Evolutionary conservation across 2,797 vertebrate genomes (phyloP), one percentile per base, ranked within the genome.

Genomic region (Spinus pinus): DNA sequence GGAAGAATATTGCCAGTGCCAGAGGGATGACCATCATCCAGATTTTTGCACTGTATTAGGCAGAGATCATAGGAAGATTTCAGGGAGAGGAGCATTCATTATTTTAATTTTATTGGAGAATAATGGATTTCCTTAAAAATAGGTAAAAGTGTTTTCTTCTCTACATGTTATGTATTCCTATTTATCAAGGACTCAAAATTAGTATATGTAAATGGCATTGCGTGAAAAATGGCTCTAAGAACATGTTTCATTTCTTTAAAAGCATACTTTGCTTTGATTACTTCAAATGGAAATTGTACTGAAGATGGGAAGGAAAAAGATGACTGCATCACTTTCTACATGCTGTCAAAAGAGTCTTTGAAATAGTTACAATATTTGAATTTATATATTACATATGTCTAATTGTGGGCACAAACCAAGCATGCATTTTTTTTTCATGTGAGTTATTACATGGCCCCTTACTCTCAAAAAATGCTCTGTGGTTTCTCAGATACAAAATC

Each of bases 361-460:
- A 74, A 67, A 86, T 65, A 72, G 10, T 20, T 73, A 25, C 5
- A 41, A 3, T 54, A 54, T 62, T 39, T 56, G 15, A 56, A 64
- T 67, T 67, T 41, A 41, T 1, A 1, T 70, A 46, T 9, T 66
- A 22, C 24, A 10, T 20, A 33, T 6, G 4, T 54, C 14, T 56
- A 73, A 47, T 31, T 51, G 7, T 33, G 20, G 14, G 31, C 33
- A 53, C 12, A 90, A 51, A 66, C 5, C 3, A 54, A 85, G 7
- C 14, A 57, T 2, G 2, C 6, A 0, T n/a, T 56, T 25, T 83
- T 25, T 83, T 86, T 80, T 44, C 0, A 14, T 3, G 0, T n/a
- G 10, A 5, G 5, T 71, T 74, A 49, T 46, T 46, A 12, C 6
- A 50, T 0, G 1, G n/a, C 4, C 20, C 6, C 3, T 58, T 72